Evolutionary conservation across 2,113 vertebrate species (phyloP).

Genomic region (Lipophrys pholis): DNA sequence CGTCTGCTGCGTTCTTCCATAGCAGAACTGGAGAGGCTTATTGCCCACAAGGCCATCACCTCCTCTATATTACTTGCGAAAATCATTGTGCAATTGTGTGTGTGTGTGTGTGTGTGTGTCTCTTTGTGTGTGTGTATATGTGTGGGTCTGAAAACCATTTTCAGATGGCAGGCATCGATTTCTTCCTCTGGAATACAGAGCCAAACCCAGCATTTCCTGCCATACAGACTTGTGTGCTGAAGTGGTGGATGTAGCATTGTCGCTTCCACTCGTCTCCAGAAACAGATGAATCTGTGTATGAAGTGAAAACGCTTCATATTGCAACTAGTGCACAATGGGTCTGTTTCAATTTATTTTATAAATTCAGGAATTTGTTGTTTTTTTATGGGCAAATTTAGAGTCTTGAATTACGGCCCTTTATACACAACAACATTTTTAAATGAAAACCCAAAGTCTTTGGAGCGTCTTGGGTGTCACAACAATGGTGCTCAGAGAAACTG

Average conservation of each 20-base stretch:
- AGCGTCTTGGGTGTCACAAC: no score
- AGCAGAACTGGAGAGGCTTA: conserved; percentile 29
- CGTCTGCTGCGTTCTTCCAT: conserved; percentile 33
- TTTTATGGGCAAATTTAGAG: no score
- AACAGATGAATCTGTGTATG: no score
- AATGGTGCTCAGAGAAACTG: no score
- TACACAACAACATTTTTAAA: no score
- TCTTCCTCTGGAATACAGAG: conserved; percentile 14
- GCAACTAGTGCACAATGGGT: no score
- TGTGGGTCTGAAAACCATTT: conserved; percentile 29
- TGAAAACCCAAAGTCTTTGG: no score
- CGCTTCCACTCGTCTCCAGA: no score
- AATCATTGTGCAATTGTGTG: conserved; percentile 44
- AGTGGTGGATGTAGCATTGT: not conserved
- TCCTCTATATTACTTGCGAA: conserved; percentile 46
- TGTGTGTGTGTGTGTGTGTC: conserved; percentile 9
- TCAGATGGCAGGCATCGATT: conserved; percentile 32
- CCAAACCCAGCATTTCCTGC: conserved; percentile 11
- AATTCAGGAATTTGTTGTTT: no score
- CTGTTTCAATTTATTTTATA: no score
- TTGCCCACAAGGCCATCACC: conserved; percentile 48
- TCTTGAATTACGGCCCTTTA: no score
- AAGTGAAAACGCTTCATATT: no score
- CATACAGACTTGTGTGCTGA: not conserved
- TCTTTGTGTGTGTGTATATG: not conserved